Conservation (phyloP, 2,888 invertebrate species). For the Trichopoda pennipes region DNA sequence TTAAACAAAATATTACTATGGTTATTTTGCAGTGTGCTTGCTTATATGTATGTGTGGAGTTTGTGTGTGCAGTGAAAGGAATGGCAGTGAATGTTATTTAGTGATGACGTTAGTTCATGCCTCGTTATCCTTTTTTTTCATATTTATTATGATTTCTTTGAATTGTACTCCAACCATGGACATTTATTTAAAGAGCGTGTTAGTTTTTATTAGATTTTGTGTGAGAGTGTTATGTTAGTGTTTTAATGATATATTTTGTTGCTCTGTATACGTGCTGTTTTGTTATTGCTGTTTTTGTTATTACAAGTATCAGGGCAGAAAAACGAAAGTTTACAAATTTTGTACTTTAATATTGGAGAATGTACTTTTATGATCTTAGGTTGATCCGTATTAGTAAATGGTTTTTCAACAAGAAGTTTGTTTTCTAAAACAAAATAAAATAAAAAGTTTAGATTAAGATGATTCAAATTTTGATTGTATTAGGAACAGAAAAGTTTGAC, state of each 20-base stretch:
- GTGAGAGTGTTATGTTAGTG: slow-evolving; percentile 18
- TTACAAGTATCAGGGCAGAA: not conserved
- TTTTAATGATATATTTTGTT: slow-evolving; percentile 1
- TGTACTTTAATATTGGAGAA: not conserved
- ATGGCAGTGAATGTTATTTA: slow-evolving; percentile 60
- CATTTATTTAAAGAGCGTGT: slow-evolving; percentile 46
- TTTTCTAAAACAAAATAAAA: too few relatives aligned
- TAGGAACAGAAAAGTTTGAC: too few relatives aligned
- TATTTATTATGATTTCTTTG: slow-evolving; percentile 8
- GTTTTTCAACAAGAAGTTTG: too few relatives aligned
- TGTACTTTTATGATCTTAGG: not conserved
- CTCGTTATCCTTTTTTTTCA: slow-evolving; percentile 60
- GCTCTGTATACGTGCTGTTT: not conserved
- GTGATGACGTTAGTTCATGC: slow-evolving; percentile 65
- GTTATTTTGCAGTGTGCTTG: not conserved
- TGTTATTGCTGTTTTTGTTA: too few relatives aligned
- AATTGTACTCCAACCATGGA: slow-evolving; percentile 22
- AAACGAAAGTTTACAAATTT: not conserved
- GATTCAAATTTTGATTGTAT: too few relatives aligned
- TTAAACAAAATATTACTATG: not conserved
- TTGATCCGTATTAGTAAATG: too few relatives aligned
- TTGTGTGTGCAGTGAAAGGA: not conserved
- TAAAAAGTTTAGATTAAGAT: too few relatives aligned
- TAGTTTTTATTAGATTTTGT: slow-evolving; percentile 13
- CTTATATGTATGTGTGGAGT: not conserved